These are phyloP conservation scores for Notodromas monacha DNA, from an alignment of 2,888 invertebrate species.

Conservation along the genomic window DNA sequence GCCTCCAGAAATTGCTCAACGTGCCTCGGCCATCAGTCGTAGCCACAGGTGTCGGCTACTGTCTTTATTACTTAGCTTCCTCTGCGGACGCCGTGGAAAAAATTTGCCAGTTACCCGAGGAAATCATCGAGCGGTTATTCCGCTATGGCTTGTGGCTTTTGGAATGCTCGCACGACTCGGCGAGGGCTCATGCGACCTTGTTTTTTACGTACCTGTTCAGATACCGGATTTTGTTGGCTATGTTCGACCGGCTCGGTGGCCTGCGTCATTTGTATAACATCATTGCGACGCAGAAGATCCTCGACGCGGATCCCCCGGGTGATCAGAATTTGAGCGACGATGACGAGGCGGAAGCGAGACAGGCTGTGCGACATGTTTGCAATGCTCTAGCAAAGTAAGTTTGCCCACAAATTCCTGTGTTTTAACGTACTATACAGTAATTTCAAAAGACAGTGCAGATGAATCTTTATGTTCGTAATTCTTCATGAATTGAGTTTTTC, in stretches of 20 bases:
- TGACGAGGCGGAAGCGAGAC: slow-evolving; percentile 56
- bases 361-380: slow-evolving; percentile 64
- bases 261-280: slow-evolving; percentile 74
- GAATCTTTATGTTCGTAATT: too few relatives aligned
- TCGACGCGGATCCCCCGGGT: slow-evolving; percentile 31
- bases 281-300: slow-evolving; percentile 51
- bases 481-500: too few relatives aligned
- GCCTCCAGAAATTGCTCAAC: slow-evolving; percentile 42
- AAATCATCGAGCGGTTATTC: slow-evolving; percentile 31
- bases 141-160: slow-evolving; percentile 76
- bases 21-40: slow-evolving; percentile 77
- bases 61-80: slow-evolving; percentile 80
- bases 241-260: slow-evolving; percentile 82
- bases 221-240: slow-evolving; percentile 62
- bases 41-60: slow-evolving; percentile 79
- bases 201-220: slow-evolving; percentile 83
- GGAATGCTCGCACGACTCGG: slow-evolving; percentile 85
- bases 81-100: slow-evolving; percentile 92
- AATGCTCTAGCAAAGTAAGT: too few relatives aligned
- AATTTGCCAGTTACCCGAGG: slow-evolving; percentile 50
- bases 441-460: too few relatives aligned
- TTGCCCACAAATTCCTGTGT: too few relatives aligned
- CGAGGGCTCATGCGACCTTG: slow-evolving; percentile 90
- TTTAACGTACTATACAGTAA: too few relatives aligned
- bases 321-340: slow-evolving; percentile 34